phyloP scores from a whole-genome alignment of 1,140 invertebrate genomes.

The Ectropis grisescens region DNA sequence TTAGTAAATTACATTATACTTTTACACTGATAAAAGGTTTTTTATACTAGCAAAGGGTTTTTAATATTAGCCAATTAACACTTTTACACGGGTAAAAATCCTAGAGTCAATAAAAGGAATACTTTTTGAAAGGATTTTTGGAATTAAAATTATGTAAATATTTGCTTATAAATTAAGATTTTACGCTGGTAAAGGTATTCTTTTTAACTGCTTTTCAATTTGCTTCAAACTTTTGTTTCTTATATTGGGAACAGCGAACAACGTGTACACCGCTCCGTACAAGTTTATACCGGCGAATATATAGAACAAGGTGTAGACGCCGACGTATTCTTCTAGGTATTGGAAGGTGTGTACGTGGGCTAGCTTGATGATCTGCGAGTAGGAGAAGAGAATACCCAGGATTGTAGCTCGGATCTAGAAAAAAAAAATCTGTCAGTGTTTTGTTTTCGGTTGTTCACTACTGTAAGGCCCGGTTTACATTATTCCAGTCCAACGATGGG shows the following conservation, averaged over 20 bases:
- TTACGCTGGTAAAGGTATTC: constrained; percentile 23
- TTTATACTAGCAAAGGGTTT: too few species aligned
- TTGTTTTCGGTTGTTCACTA: neutral
- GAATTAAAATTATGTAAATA: too few species aligned
- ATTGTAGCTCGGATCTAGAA: constrained; percentile 41
- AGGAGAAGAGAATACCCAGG: constrained; percentile 26
- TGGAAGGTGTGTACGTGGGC: constrained; percentile 33
- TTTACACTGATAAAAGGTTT: too few species aligned
- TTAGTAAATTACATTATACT: too few species aligned
- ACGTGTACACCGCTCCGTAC: constrained; percentile 34
- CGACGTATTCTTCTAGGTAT: constrained; percentile 39
- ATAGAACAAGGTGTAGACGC: constrained; percentile 38
- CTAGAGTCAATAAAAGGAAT: too few species aligned
- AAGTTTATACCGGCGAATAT: constrained; percentile 43
- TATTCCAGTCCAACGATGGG: too few species aligned
- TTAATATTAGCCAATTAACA: too few species aligned
- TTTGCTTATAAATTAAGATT: too few species aligned
- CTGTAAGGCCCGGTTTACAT: too few species aligned
- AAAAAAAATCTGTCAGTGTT: neutral
- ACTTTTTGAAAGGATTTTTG: too few species aligned
- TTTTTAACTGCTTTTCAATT: constrained; percentile 43
- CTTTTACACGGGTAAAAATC: too few species aligned
- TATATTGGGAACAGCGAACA: constrained; percentile 32
- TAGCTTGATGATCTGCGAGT: constrained; percentile 33
- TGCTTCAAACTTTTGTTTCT: constrained; percentile 32